Evolutionary conservation across 2,113 vertebrate species (phyloP).

Genomic region (Zosterops hypoxanthus): DNA sequence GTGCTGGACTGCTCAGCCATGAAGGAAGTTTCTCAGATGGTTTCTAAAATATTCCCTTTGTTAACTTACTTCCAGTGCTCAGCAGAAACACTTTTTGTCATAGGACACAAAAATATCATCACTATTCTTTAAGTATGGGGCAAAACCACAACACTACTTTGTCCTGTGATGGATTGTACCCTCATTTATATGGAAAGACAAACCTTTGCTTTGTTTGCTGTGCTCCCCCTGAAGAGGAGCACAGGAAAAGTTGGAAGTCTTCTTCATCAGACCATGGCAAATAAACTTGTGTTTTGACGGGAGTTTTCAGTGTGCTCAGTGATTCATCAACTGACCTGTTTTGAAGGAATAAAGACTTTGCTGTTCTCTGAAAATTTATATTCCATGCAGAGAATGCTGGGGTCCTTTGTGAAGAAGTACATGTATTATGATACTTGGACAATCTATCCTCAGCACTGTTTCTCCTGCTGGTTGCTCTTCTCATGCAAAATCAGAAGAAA

Average conservation of each 20-base stretch:
- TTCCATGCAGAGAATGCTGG: background rate
- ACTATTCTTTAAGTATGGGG: background rate
- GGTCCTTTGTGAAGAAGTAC: conserved; percentile 14
- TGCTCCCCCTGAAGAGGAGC: background rate
- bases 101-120: background rate
- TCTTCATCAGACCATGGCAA: background rate
- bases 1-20: background rate
- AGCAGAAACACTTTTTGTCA: background rate
- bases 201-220: background rate
- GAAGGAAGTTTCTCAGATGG: background rate
- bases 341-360: conserved; percentile 12
- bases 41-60: background rate
- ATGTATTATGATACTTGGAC: background rate
- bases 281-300: background rate
- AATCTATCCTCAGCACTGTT: background rate
- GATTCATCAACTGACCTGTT: background rate
- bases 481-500: conserved; percentile 13
- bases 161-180: background rate
- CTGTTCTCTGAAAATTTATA: conserved; percentile 34
- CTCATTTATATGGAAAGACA: background rate
- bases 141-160: background rate
- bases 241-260: background rate
- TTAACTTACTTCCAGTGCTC: background rate
- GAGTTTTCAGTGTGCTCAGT: background rate
- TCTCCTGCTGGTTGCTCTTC: conserved; percentile 9